These are phyloP conservation scores for Herpailurus yagouaroundi DNA, from an alignment of 2,113 vertebrate species.

Conservation along the genomic window DNA sequence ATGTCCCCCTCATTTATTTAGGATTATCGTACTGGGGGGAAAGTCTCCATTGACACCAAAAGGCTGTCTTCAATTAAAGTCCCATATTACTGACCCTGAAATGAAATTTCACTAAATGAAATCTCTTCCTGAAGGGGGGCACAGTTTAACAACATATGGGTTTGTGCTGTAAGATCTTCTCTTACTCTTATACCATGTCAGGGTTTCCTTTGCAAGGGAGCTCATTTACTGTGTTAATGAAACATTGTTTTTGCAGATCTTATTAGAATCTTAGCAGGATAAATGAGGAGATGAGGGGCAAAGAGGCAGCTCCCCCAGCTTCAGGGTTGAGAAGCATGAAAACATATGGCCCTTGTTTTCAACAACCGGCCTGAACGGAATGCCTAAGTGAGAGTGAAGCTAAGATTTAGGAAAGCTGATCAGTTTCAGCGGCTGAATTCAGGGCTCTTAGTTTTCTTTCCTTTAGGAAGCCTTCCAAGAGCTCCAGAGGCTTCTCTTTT, in stretches of 20 bases:
- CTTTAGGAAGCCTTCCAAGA: conserved; percentile 79
- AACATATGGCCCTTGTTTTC: conserved; percentile 76
- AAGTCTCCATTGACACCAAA: conserved; percentile 66
- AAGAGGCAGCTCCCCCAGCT: not conserved
- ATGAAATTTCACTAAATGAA: conserved; percentile 72
- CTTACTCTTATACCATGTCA: not conserved
- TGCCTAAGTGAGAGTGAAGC: conserved; percentile 68
- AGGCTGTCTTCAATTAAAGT: conserved; percentile 59
- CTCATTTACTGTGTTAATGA: conserved; percentile 46
- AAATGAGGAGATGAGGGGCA: not conserved
- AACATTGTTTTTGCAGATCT: conserved; percentile 50
- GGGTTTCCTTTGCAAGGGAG: conserved; percentile 4
- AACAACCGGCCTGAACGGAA: conserved; percentile 69
- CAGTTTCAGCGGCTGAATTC: conserved; percentile 74
- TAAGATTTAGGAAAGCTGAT: conserved; percentile 72
- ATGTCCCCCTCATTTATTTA: conserved; percentile 61
- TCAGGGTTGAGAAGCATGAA: conserved; percentile 48
- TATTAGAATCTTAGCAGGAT: conserved; percentile 42
- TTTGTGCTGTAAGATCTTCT: conserved; percentile 30
- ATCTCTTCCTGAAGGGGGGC: not conserved
- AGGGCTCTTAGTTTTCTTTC: conserved; percentile 78
- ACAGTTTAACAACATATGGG: conserved; percentile 3
- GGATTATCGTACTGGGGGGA: conserved; percentile 52
- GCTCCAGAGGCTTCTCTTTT: conserved; percentile 68
- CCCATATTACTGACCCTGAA: conserved; percentile 49